A percentile compares a stretch with the other conserved stretches of the same genome.
Conservation (phyloP, 2,797 vertebrate genomes). For the Vultur gryphus region DNA sequence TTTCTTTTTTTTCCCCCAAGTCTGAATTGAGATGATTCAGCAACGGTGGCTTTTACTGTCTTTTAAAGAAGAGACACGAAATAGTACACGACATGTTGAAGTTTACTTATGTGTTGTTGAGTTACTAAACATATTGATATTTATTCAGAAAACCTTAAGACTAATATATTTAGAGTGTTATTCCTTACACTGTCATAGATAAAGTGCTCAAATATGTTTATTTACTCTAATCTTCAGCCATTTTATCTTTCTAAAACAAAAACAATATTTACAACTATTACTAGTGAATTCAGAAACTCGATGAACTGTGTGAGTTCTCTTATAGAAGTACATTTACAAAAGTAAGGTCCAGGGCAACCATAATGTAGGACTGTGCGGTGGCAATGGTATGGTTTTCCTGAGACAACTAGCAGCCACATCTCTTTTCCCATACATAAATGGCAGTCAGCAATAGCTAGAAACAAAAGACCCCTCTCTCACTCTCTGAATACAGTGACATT, state of each 20-base stretch:
- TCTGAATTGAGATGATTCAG: neutral
- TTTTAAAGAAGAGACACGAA: neutral
- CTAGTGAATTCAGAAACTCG: neutral
- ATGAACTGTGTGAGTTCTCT: neutral
- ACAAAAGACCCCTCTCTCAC: constrained; percentile 72
- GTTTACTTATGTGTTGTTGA: neutral
- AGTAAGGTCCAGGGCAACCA: neutral
- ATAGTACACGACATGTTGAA: neutral
- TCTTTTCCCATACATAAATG: constrained; percentile 77
- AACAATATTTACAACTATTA: neutral
- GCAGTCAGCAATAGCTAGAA: constrained; percentile 67
- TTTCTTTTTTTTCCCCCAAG: rapidly evolving
- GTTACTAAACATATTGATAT: neutral
- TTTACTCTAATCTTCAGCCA: neutral
- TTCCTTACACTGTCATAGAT: neutral
- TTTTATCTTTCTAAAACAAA: neutral
- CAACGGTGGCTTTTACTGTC: neutral
- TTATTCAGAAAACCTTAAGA: neutral
- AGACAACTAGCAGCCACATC: constrained; percentile 58
- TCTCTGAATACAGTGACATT: constrained; percentile 78
- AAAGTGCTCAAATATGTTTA: neutral
- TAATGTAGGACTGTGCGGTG: neutral
- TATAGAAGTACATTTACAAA: neutral
- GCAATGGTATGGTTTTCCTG: constrained; percentile 30
- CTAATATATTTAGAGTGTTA: neutral